A percentile compares a stretch with the other conserved stretches of the same genome.
Evolutionary conservation across 2,888 invertebrate species (phyloP).

Genomic region (Dynastes grantii): DNA sequence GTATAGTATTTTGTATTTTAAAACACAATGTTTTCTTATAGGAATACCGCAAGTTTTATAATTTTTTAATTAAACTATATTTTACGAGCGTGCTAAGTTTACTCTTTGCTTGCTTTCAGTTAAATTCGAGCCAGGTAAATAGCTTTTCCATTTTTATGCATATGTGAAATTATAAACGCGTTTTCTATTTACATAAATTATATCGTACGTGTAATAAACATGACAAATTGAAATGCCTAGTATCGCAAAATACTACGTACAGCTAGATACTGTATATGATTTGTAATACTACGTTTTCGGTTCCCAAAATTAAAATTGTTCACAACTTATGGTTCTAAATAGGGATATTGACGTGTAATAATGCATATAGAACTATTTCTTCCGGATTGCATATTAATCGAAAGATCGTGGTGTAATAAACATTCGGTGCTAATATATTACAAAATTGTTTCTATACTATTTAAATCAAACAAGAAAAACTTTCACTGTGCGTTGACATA

Average conservation of each 20-base stretch:
- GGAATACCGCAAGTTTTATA: too few relatives aligned
- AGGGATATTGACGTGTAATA: background rate
- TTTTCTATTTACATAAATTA: conserved; percentile 40
- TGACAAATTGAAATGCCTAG: conserved; percentile 32
- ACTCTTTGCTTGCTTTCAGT: conserved; percentile 19
- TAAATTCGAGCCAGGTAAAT: conserved; percentile 16
- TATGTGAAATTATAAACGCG: conserved; percentile 23
- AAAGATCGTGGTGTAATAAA: too few relatives aligned
- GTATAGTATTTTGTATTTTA: background rate
- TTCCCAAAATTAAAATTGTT: background rate
- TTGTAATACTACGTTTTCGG: background rate
- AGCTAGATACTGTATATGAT: background rate
- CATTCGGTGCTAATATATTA: background rate
- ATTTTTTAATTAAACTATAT: background rate
- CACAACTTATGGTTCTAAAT: background rate
- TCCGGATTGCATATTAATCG: too few relatives aligned
- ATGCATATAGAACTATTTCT: background rate
- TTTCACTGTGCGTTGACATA: conserved; percentile 4
- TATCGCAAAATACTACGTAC: background rate
- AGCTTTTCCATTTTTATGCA: background rate
- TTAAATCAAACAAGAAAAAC: background rate
- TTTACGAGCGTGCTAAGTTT: conserved; percentile 6
- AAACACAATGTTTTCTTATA: too few relatives aligned
- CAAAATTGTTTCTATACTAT: background rate
- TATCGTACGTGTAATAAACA: conserved; percentile 27